Conservation (phyloP, 2,888 invertebrate species). For the Autographa gamma region DNA sequence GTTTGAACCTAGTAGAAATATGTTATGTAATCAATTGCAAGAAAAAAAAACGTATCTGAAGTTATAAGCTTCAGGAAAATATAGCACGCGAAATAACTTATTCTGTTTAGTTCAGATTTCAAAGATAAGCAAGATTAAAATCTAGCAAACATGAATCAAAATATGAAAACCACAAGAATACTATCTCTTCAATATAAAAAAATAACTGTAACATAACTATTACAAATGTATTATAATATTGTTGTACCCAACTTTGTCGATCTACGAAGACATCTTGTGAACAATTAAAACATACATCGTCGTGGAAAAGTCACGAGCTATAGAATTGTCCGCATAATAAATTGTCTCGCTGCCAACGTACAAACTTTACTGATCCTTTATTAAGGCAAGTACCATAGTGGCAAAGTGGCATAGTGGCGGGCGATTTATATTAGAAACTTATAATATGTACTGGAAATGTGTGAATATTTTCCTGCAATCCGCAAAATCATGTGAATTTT, state of each 20-base stretch:
- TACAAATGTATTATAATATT: no score
- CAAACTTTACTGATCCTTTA: conserved; percentile 56
- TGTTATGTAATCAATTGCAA: no score
- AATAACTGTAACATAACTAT: not conserved
- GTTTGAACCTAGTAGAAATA: no score
- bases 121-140: no score
- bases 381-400: conserved; percentile 32
- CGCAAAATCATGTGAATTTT: not conserved
- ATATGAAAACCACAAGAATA: not conserved
- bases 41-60: no score
- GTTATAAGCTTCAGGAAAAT: no score
- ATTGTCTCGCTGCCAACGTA: conserved; percentile 60
- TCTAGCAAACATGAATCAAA: no score
- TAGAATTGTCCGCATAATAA: conserved; percentile 62
- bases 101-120: no score
- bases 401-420: conserved; percentile 20
- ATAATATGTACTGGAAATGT: not conserved
- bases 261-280: conserved; percentile 36
- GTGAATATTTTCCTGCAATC: not conserved
- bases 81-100: no score
- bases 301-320: conserved; percentile 37
- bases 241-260: conserved; percentile 10
- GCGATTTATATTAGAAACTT: not conserved
- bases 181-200: no score
- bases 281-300: conserved; percentile 50